These are phyloP conservation scores for Pyrocephalus nanus DNA, from an alignment of 2,797 vertebrate species.

Conservation along the genomic window DNA sequence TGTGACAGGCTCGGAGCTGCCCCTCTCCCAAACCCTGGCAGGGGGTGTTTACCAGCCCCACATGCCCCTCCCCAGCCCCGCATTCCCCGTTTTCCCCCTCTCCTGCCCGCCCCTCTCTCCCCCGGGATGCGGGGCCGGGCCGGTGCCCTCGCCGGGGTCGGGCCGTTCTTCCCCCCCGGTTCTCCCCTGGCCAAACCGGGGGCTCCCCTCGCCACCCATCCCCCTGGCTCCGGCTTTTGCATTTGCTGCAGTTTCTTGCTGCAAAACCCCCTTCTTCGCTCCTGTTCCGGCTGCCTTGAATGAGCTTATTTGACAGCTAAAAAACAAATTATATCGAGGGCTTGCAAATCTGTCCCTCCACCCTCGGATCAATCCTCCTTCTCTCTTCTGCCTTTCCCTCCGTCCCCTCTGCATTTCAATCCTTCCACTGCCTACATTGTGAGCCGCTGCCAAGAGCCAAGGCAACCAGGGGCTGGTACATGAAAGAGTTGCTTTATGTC, in stretches of 20 bases:
- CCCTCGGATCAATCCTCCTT: constrained; percentile 31
- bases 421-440: constrained; percentile 48
- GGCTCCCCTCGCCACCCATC: neutral
- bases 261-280: constrained; percentile 39
- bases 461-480: constrained; percentile 69
- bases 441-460: constrained; percentile 71
- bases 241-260: constrained; percentile 53
- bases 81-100: no score
- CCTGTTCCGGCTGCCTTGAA: constrained; percentile 57
- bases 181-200: neutral
- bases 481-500: constrained; percentile 82
- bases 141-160: neutral
- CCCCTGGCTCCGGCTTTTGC: neutral
- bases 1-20: neutral
- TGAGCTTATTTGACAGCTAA: constrained; percentile 73
- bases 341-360: constrained; percentile 48
- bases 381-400: constrained; percentile 44
- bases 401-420: constrained; percentile 51
- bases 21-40: neutral
- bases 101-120: neutral
- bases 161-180: neutral
- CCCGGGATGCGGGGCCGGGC: neutral
- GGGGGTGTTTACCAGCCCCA: neutral
- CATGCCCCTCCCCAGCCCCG: neutral
- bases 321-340: constrained; percentile 46